phyloP scores from a whole-genome alignment of 2,797 vertebrate species.

The Nasua narica region DNA sequence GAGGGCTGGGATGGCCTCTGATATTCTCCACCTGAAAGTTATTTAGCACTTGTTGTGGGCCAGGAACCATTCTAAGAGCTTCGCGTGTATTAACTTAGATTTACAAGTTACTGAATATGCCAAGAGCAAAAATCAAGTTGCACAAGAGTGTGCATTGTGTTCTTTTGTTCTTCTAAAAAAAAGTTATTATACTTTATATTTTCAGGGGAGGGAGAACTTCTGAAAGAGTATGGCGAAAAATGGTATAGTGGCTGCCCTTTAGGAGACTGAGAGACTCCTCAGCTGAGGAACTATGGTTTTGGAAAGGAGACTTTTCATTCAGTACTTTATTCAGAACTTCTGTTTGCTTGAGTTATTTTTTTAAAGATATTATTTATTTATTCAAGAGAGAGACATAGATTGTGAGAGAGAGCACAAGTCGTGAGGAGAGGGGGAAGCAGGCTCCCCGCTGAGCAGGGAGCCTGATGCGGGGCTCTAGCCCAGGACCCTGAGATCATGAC shows the following conservation, averaged over 20 bases:
- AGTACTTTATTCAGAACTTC: not conserved
- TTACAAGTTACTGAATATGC: not conserved
- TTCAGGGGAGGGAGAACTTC: not conserved
- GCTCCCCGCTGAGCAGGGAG: too few relatives aligned
- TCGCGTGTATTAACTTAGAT: not conserved
- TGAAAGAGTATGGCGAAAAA: not conserved
- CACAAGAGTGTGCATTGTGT: not conserved
- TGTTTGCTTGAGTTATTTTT: conserved; percentile 3
- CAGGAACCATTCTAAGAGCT: not conserved
- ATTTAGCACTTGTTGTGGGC: not conserved
- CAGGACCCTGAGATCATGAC: too few relatives aligned
- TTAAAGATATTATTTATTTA: too few relatives aligned
- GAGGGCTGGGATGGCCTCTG: not conserved
- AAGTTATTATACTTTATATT: not conserved
- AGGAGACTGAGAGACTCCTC: not conserved
- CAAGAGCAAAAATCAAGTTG: not conserved
- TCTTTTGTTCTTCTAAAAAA: not conserved
- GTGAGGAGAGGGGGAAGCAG: too few relatives aligned
- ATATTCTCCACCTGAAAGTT: not conserved
- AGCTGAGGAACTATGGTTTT: not conserved
- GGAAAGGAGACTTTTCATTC: not conserved
- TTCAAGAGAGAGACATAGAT: too few relatives aligned
- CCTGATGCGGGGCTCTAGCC: too few relatives aligned
- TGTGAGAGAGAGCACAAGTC: too few relatives aligned
- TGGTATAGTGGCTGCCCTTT: not conserved